phyloP scores from a whole-genome alignment of 2,797 vertebrate genomes.

The Heliangelus exortis region DNA sequence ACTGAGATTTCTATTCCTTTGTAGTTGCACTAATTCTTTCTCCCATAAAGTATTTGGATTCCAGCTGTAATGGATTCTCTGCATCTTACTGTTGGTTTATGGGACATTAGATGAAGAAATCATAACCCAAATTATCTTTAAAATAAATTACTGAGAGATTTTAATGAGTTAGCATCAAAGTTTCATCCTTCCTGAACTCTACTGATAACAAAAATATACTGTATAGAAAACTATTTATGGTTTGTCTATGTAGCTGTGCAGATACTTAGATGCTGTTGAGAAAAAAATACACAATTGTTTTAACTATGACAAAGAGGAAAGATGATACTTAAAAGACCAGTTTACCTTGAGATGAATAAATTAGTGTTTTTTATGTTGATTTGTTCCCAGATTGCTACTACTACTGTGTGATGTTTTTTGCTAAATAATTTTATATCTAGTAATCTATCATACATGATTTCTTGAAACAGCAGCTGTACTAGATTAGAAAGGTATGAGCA shows the following conservation, averaged over 20 bases:
- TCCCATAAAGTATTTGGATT: background rate
- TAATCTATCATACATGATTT: background rate
- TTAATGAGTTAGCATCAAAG: background rate
- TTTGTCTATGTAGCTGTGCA: background rate
- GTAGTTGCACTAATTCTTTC: background rate
- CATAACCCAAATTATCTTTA: background rate
- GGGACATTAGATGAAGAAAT: background rate
- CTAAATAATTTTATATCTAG: background rate
- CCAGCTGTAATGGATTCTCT: background rate
- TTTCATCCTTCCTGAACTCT: background rate
- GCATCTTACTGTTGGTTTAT: background rate
- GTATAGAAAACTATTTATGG: background rate
- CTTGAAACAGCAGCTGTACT: background rate
- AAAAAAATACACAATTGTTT: background rate
- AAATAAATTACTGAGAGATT: background rate
- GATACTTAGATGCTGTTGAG: background rate
- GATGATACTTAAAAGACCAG: background rate
- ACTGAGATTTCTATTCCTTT: background rate
- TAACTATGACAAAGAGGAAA: background rate
- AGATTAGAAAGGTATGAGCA: background rate
- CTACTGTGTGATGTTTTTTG: background rate
- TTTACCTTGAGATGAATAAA: background rate
- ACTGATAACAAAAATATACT: background rate
- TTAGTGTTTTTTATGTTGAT: background rate
- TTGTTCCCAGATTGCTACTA: background rate